Evolutionary conservation across 2,113 vertebrate genomes (phyloP).

Genomic region (Lutjanus erythropterus): DNA sequence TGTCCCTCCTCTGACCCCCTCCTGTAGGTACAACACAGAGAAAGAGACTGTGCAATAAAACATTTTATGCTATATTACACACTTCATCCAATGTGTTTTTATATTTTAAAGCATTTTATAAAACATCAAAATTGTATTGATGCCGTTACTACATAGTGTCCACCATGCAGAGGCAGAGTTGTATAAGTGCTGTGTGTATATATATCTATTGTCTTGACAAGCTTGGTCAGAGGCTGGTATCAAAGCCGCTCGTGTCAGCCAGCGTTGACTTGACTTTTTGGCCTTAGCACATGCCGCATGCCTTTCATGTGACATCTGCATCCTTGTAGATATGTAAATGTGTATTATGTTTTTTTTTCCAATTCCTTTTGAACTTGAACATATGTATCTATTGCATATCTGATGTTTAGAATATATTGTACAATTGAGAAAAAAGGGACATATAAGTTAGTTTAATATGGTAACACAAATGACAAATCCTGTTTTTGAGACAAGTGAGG

Average conservation of each 20-base stretch:
- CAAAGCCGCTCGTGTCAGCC: conserved; percentile 58
- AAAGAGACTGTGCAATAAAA: conserved; percentile 89
- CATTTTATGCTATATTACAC: conserved; percentile 83
- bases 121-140: conserved; percentile 53
- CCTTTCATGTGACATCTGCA: conserved; percentile 68
- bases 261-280: conserved; percentile 18
- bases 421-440: conserved; percentile 77
- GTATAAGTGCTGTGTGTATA: conserved; percentile 5
- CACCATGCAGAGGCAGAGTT: conserved; percentile 39
- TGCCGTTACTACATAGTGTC: conserved; percentile 66
- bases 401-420: conserved; percentile 73
- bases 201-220: conserved; percentile 36
- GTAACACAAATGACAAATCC: conserved; percentile 31
- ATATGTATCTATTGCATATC: conserved; percentile 75
- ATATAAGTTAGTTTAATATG: conserved; percentile 45
- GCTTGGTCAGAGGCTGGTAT: conserved; percentile 52
- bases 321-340: conserved; percentile 83
- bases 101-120: conserved; percentile 77
- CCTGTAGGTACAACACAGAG: conserved; percentile 61
- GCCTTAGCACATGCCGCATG: conserved; percentile 48
- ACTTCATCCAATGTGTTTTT: conserved; percentile 74
- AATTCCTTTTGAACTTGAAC: conserved; percentile 82
- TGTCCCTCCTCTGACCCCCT: not conserved
- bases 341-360: conserved; percentile 54
- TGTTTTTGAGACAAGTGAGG: conserved; percentile 10